Percentiles rank a stretch among this genome's conserved stretches.
phyloP scores from a whole-genome alignment of 2,113 vertebrate species.

The Ophiodon elongatus region DNA sequence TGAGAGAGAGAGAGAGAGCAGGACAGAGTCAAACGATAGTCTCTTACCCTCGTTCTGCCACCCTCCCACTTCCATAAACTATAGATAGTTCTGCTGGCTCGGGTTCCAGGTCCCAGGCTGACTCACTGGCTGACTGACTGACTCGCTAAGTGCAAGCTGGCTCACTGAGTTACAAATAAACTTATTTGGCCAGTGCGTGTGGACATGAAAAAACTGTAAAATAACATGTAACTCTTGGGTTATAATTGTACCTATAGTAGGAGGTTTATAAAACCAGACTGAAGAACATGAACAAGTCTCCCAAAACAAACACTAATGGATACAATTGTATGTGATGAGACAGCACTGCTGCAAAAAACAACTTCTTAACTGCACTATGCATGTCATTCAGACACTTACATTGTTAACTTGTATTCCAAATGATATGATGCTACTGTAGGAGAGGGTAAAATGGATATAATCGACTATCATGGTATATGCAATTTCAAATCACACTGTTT shows the following conservation, averaged over 20 bases:
- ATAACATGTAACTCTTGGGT: neutral
- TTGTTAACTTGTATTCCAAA: neutral
- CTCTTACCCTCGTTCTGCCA: slow-evolving; percentile 28
- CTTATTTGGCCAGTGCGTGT: neutral
- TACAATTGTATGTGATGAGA: neutral
- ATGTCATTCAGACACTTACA: neutral
- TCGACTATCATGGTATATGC: neutral
- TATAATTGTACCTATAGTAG: neutral
- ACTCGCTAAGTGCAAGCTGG: slow-evolving; percentile 38
- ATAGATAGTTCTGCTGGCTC: slow-evolving; percentile 81
- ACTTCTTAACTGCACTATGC: neutral
- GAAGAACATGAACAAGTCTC: neutral
- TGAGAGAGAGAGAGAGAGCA: slow-evolving; percentile 24
- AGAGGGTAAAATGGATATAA: neutral
- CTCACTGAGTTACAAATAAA: slow-evolving; percentile 14
- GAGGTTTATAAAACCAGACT: neutral
- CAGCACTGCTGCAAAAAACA: neutral
- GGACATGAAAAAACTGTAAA: slow-evolving; percentile 11
- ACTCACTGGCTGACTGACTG: slow-evolving; percentile 50
- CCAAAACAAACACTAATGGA: neutral
- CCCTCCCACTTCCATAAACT: slow-evolving; percentile 79
- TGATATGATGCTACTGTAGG: neutral
- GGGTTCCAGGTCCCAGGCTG: slow-evolving; percentile 72
- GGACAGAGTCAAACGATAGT: slow-evolving; percentile 41
- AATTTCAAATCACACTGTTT: neutral